phyloP scores from a whole-genome alignment of 2,888 invertebrate genomes.

The Trachelus tabidus region DNA sequence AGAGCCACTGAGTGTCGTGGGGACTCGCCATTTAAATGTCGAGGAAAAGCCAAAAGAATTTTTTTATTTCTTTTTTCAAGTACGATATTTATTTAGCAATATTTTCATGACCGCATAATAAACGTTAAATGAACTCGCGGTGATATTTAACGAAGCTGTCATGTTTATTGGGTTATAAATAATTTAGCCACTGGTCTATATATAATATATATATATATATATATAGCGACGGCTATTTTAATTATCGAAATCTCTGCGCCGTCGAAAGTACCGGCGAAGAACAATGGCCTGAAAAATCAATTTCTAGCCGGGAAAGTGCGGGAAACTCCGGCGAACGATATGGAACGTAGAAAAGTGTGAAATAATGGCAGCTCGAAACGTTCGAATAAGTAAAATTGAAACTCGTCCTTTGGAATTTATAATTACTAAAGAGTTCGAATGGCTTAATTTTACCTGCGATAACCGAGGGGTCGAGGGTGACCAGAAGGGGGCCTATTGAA shows the following conservation, averaged over 20 bases:
- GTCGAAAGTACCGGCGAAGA: neutral
- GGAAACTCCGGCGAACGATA: slow-evolving; percentile 22
- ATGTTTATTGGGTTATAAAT: neutral
- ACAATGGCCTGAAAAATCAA: neutral
- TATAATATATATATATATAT: too few species aligned
- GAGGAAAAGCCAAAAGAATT: neutral
- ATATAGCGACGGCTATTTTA: neutral
- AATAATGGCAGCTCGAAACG: slow-evolving; percentile 10
- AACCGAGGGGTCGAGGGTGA: neutral
- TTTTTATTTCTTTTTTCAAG: too few species aligned
- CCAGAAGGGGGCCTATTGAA: neutral
- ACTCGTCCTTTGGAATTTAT: neutral
- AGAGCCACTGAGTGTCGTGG: neutral
- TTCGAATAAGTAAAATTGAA: neutral
- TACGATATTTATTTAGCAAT: too few species aligned
- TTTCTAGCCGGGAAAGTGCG: slow-evolving; percentile 9
- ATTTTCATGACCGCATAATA: too few species aligned
- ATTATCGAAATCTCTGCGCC: neutral
- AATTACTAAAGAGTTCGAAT: neutral
- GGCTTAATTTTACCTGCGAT: neutral
- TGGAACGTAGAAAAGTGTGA: slow-evolving; percentile 25
- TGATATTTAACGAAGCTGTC: neutral
- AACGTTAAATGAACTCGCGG: neutral
- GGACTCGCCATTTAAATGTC: neutral
- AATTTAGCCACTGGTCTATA: too few species aligned